Evolutionary conservation across 2,113 vertebrate genomes (phyloP), one percentile per base, ranked within the genome.

Genomic region (Crotalus viridis): DNA sequence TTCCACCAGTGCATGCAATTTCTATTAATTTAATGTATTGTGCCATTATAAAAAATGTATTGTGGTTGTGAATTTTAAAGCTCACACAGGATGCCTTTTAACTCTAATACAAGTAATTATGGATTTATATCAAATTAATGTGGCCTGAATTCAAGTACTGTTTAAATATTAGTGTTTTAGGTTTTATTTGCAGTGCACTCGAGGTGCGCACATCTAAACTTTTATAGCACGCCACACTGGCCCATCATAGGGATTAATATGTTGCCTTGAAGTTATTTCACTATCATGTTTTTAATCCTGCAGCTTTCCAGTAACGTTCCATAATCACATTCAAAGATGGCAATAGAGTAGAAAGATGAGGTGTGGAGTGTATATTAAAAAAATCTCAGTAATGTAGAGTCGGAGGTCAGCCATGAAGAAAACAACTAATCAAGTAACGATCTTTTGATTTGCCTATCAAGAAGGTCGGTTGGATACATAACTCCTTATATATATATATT

Each of bases 191-290:
- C 59, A 93, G 81, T 74, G 24, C 48, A 94, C 64, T 87, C 94
- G 94, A 51, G 69, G 39, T n/a, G 94, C 94, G 95, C 96, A 92
- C 88, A 93, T 95, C 43, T 87, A 94, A 92, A 93, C 26, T 91
- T 95, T 92, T 57, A 91, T 91, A 95, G 94, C 94, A 96, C 96
- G 92, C 94, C 96, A 97, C 92, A 95, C 94, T 93, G 95, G 95
- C 94, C 94, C 94, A 96, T 94, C 95, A 92, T 95, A 96, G 94
- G 93, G 94, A 94, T 96, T 94, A 96, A 96, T 93, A 96, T 97
- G 95, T 96, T 96, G 97, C 93, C 95, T 95, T 93, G 90, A 95
- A 92, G 93, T 94, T 95, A 90, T 95, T 94, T 97, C 95, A 97
- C 94, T 92, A 94, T 94, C 74, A 93, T 93, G 96, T 94, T 93